Base-by-base conservation (phyloP, 2,113 vertebrate genomes). In the Oncorhynchus kisutch region DNA sequence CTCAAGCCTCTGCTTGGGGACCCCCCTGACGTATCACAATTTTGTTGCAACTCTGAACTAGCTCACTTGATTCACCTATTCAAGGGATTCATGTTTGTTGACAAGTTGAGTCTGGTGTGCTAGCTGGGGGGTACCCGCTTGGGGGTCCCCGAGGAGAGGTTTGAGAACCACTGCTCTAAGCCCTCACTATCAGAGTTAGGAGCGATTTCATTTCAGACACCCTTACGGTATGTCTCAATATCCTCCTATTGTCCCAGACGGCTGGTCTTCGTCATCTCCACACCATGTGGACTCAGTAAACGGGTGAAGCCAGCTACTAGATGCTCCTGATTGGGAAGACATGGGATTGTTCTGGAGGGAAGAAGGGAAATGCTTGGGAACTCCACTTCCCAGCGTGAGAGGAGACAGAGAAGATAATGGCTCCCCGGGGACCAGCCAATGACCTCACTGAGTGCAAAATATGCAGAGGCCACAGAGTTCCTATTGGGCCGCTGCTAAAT, bases 361-460 rank as follows among this genome's bases (percentile, higher is more conserved):
- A 91, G 95, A 95, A 91, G 95, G 95, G 95, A 96, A 96, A 95
- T 95, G 94, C 94, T 97, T 94, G 95, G 94, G 94, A 96, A 96
- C 94, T 95, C 91, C 70, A 82, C 94, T 97, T 97, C 96, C 97
- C 95, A 96, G 94, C 92, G 94, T 95, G 93, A 95, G 95, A 96
- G 95, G 94, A 95, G 96, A 95, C 93, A 87, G 93, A 94, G 94
- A 94, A 92, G 93, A 93, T 94, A 97, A 95, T 94, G 89, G 90
- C 93, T 95, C 96, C 95, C 94, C 84, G 84, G 95, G 95, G 94
- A 90, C 87, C 90, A 90, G 93, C 92, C 93, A 84, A 78, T 94
- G 96, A 97, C 96, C 96, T 95, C 91, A 91, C 90, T 78, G 90
- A 95, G 95, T 94, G 94, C 94, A 95, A 97, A 98, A 94, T 97